Base-by-base conservation (phyloP, 2,888 invertebrate genomes). In the Stramonita haemastoma region DNA sequence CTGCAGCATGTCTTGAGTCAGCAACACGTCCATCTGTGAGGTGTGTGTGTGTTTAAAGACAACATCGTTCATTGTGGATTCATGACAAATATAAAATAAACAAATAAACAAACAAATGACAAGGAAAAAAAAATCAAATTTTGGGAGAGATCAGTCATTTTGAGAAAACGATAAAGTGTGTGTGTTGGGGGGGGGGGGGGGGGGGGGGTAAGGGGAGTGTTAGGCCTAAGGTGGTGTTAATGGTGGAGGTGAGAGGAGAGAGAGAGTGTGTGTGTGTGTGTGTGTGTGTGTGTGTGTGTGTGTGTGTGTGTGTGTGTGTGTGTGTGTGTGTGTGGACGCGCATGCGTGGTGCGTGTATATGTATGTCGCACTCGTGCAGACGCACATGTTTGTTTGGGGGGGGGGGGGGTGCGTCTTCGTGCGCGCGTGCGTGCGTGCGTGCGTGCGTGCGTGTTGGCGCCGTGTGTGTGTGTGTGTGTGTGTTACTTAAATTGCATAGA, bases 11-110 rank as follows among this genome's bases (percentile, higher is more conserved):
- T 95, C 95, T 87, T 92, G 90, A 19, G 95, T 93, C 81, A 94
- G 92, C 84, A 95, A 86, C 66, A 95, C 90, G 91, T 95, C 94
- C 90, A 95, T 93, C 96, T 96, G 93, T 2, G 15, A 34, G 17
- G 32, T 46, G 46, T 46, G 46, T 46, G 46, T 46, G 46, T 46
- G 46, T 46, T 46, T 2, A 22, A 46, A 5, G 22, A 46, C 83
- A 83, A 83, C 83, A 83, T 83, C 36, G 34, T 1, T 81, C 17
- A 77, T 2, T 29, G n/a, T 26, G 77, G 1, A 77, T 13, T 77
- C 77, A 77, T 77, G 29, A n/a, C 77, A 17, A 29, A n/a, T n/a
- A 77, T 5, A 4, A 77, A 77, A 29, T 2, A n/a, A n/a, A 13
- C 77, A 77, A 8, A n/a, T 2, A 73, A 94, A 93, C 79, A 88